Evolutionary conservation across 2,888 invertebrate genomes (phyloP), one percentile per base, ranked within the genome.

Genomic region (Hoplodrina blanda): DNA sequence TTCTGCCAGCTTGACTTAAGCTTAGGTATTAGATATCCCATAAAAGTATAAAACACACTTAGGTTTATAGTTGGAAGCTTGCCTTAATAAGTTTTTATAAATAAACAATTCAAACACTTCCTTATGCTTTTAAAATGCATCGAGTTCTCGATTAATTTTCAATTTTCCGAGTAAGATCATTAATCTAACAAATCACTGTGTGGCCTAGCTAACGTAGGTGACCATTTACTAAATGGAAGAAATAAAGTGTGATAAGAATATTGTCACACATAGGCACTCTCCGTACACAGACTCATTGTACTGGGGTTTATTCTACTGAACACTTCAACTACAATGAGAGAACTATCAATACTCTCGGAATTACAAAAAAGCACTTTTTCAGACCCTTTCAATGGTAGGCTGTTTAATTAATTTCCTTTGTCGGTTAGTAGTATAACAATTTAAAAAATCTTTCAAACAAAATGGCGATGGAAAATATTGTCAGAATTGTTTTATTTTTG

Each of bases 241-340:
- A 90, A 87, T 81, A 83, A 90, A 87, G 89, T 91, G 91, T 91
- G 89, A 87, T 90, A 87, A 81, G 84, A 88, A 91, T 93, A 95
- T 93, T 94, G 94, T 95, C 94, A 93, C 92, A 92, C 91, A 81
- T 92, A 95, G 95, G 95, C 95, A 95, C 95, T 93, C 89, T 89
- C 89, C 89, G 90, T 91, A 89, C 88, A 87, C 85, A 84, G 84
- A 85, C 80, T 88, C 87, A 86, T 91, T 92, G 92, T 93, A 94
- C 93, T 92, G 90, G 90, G 91, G 83, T 89, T 88, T 91, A 89
- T 78, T 78, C 93, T 94, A 94, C 93, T 93, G 94, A 94, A 94
- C 94, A 95, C 94, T 91, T 88, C 82, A 86, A 87, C 93, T 93
- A 93, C 90, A 84, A 83, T 86, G 87, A 86, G 81, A 84, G 78